Percentiles rank a stretch among this genome's conserved stretches.
Conservation (phyloP, 2,888 invertebrate genomes). For the Drosophila pseudotakahashii region DNA sequence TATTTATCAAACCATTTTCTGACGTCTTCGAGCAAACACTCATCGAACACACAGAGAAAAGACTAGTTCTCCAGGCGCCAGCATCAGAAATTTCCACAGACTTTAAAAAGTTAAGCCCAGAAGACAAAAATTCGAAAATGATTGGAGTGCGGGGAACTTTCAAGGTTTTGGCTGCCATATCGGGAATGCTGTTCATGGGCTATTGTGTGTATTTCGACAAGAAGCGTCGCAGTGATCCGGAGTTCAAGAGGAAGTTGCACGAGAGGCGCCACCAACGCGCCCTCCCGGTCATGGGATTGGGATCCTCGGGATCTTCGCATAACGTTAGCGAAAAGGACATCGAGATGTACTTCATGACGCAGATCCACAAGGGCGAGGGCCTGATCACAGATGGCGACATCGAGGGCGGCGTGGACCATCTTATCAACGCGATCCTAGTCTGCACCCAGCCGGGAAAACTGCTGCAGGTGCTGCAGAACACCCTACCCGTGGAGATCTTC, state of each 20-base stretch:
- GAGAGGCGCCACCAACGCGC: conserved; percentile 87
- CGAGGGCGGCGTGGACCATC: conserved; percentile 96
- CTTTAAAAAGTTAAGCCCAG: neutral
- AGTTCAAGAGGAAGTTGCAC: conserved; percentile 96
- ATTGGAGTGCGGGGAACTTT: conserved; percentile 30
- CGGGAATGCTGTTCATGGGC: conserved; percentile 93
- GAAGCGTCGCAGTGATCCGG: conserved; percentile 95
- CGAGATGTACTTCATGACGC: conserved; percentile 85
- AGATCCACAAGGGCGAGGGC: conserved; percentile 97
- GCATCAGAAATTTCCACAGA: neutral
- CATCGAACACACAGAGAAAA: neutral
- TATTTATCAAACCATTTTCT: neutral
- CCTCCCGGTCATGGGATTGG: neutral
- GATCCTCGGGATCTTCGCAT: neutral
- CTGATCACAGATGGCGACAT: conserved; percentile 92
- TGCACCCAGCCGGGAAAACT: conserved; percentile 90
- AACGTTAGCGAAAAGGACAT: conserved; percentile 28
- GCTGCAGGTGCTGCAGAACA: conserved; percentile 90
- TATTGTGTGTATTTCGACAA: conserved; percentile 99
- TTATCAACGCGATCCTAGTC: conserved; percentile 97
- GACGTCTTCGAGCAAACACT: neutral
- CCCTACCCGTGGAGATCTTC: conserved; percentile 97
- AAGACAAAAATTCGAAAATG: conserved; percentile 30
- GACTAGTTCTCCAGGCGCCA: neutral
- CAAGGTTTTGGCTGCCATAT: conserved; percentile 91